A percentile compares a stretch with the other conserved stretches of the same genome.
phyloP scores from a whole-genome alignment of 2,797 vertebrate species.

The Tiaroga cobitis region DNA sequence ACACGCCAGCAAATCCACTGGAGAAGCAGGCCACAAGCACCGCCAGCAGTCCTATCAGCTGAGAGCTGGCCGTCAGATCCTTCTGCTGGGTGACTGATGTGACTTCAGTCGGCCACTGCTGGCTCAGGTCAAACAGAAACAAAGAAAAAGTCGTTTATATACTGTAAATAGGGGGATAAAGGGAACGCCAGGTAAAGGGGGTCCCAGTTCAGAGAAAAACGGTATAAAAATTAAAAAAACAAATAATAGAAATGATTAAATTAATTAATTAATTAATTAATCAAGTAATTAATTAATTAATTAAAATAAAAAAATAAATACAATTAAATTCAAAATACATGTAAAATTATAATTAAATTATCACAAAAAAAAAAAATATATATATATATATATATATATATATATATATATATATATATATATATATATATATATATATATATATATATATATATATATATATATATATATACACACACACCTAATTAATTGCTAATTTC shows the following conservation, averaged over 20 bases:
- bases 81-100: slow-evolving; percentile 68
- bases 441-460: too few species aligned
- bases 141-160: slow-evolving; percentile 4
- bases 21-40: slow-evolving; percentile 95
- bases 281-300: too few species aligned
- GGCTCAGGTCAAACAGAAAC: slow-evolving; percentile 10
- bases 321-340: too few species aligned
- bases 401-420: too few species aligned
- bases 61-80: slow-evolving; percentile 83
- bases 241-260: background rate
- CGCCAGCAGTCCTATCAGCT: slow-evolving; percentile 87
- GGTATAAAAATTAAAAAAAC: background rate
- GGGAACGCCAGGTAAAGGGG: background rate
- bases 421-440: too few species aligned
- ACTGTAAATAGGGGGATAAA: background rate
- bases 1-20: slow-evolving; percentile 97
- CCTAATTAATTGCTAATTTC: too few species aligned
- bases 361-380: too few species aligned
- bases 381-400: too few species aligned
- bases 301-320: too few species aligned
- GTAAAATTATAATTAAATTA: too few species aligned
- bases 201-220: background rate
- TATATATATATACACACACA: too few species aligned
- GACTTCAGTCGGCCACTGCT: slow-evolving; percentile 93
- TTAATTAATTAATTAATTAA: too few species aligned